Base-by-base conservation (phyloP, 2,797 vertebrate species). In the Scleropages formosus region DNA sequence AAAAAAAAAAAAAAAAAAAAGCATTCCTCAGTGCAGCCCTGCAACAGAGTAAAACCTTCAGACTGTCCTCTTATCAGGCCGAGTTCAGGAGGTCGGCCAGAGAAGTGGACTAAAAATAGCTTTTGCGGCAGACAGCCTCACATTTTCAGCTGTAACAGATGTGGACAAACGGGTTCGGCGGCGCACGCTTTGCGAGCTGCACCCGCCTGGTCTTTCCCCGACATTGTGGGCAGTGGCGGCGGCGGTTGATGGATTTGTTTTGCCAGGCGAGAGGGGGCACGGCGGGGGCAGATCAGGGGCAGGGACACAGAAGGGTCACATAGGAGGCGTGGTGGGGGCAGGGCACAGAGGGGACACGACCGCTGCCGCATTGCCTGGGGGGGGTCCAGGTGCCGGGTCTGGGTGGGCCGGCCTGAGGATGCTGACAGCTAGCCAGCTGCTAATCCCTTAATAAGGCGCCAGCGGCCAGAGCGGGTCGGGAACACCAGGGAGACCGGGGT, bases 371-470 rank as follows among this genome's bases (percentile, higher is more conserved):
- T 85, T 80, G 78, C 76, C 83, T 65, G 73, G 10, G 67, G 72
- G 76, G 27, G 27, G 22, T 22, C 4, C 84, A 12, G 56, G 77
- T 47, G 49, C 3, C 13, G 18, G 46, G 20, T 27, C 47, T 51
- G 22, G 20, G 51, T 15, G 58, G 13, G 15, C 13, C 16, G 18
- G 12, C 56, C 8, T 26, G 18, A 79, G 83, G 84, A 87, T 88
- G 84, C 80, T 82, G 90, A 91, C 88, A 91, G 90, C 87, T 85
- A 88, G 88, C 87, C 86, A 86, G 79, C 63, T 76, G 73, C 81
- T 91, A 93, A 92, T 93, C 92, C 89, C 76, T 87, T 90, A 90
- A 91, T 91, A 89, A 90, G 89, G 87, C 87, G 87, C 85, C 86
- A 79, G 80, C 80, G 86, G 86, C 83, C 85, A 84, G 83, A 82